phyloP scores from a whole-genome alignment of 2,113 vertebrate genomes.

The Perccottus glenii region DNA sequence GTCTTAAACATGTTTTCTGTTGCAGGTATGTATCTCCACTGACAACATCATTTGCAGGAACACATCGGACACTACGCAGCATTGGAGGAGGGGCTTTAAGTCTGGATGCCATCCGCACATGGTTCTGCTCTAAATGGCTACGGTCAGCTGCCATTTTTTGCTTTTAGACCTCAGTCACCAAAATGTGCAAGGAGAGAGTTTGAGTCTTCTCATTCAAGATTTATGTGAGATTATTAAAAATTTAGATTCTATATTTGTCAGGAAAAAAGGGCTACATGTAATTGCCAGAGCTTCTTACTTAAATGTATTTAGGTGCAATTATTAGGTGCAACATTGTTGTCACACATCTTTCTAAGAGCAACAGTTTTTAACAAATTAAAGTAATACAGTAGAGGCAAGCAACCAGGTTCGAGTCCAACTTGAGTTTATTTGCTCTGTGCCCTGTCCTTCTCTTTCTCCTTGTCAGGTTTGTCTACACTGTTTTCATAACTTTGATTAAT shows the following conservation, averaged over 20 bases:
- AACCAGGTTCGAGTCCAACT: no score
- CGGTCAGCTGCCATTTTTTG: constrained; percentile 79
- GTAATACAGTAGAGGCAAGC: no score
- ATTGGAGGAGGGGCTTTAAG: constrained; percentile 90
- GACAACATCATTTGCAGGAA: constrained; percentile 94
- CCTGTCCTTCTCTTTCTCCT: no score
- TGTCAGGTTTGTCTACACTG: no score
- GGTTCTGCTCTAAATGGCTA: constrained; percentile 92
- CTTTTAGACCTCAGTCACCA: background rate
- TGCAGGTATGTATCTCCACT: constrained; percentile 89
- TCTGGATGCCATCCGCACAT: constrained; percentile 85
- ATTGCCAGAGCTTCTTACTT: background rate
- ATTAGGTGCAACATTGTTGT: no score
- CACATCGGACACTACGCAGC: constrained; percentile 86
- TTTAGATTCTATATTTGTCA: background rate
- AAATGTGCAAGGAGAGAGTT: background rate
- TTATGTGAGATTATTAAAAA: constrained; percentile 8
- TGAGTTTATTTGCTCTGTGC: no score
- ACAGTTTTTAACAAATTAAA: no score
- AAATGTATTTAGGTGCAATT: background rate
- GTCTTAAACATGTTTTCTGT: constrained; percentile 56
- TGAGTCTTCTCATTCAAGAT: background rate
- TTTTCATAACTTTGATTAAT: no score
- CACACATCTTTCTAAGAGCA: no score
- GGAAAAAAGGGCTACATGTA: background rate